Evolutionary conservation across 2,888 invertebrate species (phyloP), one percentile per base, ranked within the genome.

Genomic region (Phragmatobia fuliginosa): DNA sequence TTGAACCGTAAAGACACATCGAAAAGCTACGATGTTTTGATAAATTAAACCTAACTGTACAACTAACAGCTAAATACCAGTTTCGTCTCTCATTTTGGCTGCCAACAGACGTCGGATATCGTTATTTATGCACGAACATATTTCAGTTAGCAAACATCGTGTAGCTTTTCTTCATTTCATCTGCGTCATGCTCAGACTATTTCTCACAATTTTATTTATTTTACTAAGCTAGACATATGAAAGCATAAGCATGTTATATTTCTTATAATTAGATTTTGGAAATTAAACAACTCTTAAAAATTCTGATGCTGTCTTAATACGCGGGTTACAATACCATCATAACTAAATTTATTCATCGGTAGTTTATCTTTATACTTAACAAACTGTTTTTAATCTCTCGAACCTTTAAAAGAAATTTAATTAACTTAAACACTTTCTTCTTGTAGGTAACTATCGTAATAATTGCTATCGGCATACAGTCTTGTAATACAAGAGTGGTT

Each of bases 81-180:
- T n/a, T 52, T 33, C 33, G 32, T 28, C 18, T 38, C 8, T 14
- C 41, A 41, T 45, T 66, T 41, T 59, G 32, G 41, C 32, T 59
- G 31, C 59, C 28, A 59, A 36, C 65, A 32, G 28, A 38, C 28
- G 21, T 60, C n/a, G n/a, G 25, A 60, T 45, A 58, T 41, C 45
- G 8, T 41, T 60, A 63, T 66, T 60, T 66, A 60, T 60, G 59
- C 66, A 66, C 25, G 66, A 33, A 60, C 41, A 66, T 59, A 66
- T 66, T 66, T 60, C 45, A 60, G 41, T 25, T 28, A 16, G 45
- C 59, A 59, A 59, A 41, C 31, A 45, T 58, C 31, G n/a, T 28
- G 21, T 31, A 21, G 38, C 38, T 65, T 10, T 33, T 32, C 21
- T n/a, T 28, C n/a, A 64, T 25, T 56, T 49, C 36, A 36, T 64